Evolutionary conservation across 1,140 invertebrate species (phyloP), one percentile per base, ranked within the genome.

Genomic region (Homarus americanus): DNA sequence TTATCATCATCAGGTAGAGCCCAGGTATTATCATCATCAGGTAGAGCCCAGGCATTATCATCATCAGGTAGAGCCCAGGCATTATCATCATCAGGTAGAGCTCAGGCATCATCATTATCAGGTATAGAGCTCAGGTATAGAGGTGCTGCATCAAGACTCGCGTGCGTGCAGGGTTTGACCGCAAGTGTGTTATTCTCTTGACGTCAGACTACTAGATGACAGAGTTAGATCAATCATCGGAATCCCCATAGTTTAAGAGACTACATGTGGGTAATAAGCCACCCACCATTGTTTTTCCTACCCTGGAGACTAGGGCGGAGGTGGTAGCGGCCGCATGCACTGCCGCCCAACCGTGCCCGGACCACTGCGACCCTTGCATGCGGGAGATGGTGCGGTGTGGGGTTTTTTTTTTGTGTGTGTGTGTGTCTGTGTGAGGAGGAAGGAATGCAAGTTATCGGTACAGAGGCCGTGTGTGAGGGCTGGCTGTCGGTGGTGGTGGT

Each of bases 261-360:
- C 66, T 80, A 79, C 53, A 87, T 80, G 53, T 41, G 36, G 32
- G 58, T 41, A 69, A 78, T 80, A 41, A 79, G n/a, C 80, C 85
- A 87, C 66, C n/a, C 80, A 53, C 75, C 49, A 79, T 87, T 87
- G 85, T 87, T 87, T 87, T 87, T 87, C 85, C 38, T 63, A 10
- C 9, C 40, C 10, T 32, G 49, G 41, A 58, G 66, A 32, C 2
- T 40, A 28, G 24, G 32, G 34, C 34, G 24, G 80, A 20, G 36
- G 28, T 0, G 10, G 7, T 63, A 24, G 10, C 20, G 53, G 20
- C 53, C 53, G 20, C 10, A 10, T 5, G 15, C 41, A 15, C 79
- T 20, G 24, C 63, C n/a, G n/a, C n/a, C n/a, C n/a, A n/a, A n/a
- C n/a, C n/a, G 66, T 34, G 40, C 82, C 17, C 38, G 32, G 44